Conservation (phyloP, 2,113 vertebrate genomes). For the Nasalis larvatus region DNA sequence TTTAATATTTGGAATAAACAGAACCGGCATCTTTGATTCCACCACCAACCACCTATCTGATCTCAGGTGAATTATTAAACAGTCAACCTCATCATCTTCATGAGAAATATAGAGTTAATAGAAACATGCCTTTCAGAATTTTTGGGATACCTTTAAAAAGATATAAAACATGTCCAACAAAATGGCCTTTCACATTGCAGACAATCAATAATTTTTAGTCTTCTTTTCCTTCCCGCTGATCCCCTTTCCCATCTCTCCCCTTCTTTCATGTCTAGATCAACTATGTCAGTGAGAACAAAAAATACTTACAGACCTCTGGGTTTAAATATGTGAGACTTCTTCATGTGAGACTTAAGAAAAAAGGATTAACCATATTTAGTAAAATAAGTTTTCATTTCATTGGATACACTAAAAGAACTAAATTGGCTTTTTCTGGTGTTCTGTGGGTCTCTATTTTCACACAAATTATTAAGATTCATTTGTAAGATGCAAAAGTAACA, state of each 20-base stretch:
- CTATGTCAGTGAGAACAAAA: background rate
- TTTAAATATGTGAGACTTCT: background rate
- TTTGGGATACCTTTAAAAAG: background rate
- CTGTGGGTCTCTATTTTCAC: background rate
- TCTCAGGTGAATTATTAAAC: background rate
- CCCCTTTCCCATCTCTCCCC: background rate
- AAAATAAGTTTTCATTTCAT: background rate
- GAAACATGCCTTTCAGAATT: background rate
- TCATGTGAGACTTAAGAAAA: background rate
- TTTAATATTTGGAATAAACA: slow-evolving; percentile 1
- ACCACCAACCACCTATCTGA: background rate
- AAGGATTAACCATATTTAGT: background rate
- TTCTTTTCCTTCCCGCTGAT: background rate
- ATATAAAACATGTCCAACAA: background rate
- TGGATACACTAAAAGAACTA: background rate
- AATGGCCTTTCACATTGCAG: background rate
- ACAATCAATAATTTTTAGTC: background rate
- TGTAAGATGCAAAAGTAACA: background rate
- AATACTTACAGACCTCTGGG: background rate
- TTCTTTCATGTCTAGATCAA: background rate
- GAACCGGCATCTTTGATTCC: background rate
- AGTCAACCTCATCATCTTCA: background rate
- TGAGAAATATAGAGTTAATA: background rate
- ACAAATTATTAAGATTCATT: background rate
- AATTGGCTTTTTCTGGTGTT: background rate